Evolutionary conservation across 2,888 invertebrate genomes (phyloP), one percentile per base, ranked within the genome.

Genomic region (Nineta flava): DNA sequence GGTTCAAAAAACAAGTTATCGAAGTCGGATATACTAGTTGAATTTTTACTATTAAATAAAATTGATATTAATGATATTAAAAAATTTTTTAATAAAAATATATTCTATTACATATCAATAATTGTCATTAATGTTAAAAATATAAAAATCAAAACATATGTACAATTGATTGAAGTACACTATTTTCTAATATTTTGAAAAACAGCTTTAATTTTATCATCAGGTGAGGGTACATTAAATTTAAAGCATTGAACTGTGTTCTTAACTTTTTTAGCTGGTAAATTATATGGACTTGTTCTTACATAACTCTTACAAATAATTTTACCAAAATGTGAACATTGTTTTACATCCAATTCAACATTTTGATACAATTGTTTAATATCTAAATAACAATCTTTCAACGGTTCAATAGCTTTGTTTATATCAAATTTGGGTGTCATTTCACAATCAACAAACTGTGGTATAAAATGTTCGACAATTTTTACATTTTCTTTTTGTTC

Each of bases 181-280:
- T 26, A 26, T 7, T 26, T 26, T 26, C 26, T 3, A 26, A 26
- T 26, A 26, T 26, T 26, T 26, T 26, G 26, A 15, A 38, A 15
- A 38, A 38, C 38, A n/a, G 38, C n/a, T 38, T 13, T 13, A 48
- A 77, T 70, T 49, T 68, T 56, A 60, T 73, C 76, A 64, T 80
- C 79, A 9, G 79, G 79, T 0, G 81, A 81, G 2, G 72, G 73
- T 40, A 68, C 68, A 31, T 70, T 64, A 63, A 81, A 82, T 53
- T 70, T 66, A 65, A 80, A 81, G 43, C 58, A 59, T 51, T 56
- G 57, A 47, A 70, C 52, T 32, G 54, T 56, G 4, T 48, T n/a
- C 51, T 26, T 41, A 44, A 53, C 52, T 48, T 40, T 42, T 16
- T 43, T 31, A 19, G 41, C 54, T 53, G 35, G 17, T 52, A 54